Base-by-base conservation (phyloP, 35 echinoderm and acorn worm species). In the Apostichopus japonicus region DNA sequence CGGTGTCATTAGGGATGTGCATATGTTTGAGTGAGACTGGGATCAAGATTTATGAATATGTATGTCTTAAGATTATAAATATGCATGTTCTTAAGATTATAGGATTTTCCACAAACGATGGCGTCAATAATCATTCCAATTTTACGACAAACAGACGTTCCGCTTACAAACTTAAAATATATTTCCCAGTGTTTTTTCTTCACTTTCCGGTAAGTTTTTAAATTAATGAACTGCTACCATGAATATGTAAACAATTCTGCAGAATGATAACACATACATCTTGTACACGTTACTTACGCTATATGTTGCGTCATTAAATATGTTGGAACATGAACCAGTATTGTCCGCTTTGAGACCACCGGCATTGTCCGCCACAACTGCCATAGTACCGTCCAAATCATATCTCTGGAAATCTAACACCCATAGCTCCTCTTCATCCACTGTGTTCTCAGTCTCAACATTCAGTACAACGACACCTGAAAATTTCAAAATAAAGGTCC, bases 241-340 rank as follows among this genome's bases (percentile, higher is more conserved):
- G 33, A 72, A 72, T 15, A 72, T 72, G n/a, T 72, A 13, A 13
- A 72, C 67, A 13, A 72, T 13, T 72, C 67, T 72, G 13, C 67
- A 5, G 67, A 72, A 72, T 15, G 67, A 44, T 44, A 44, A 44
- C 33, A 44, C 33, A 4, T 44, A 44, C 4, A 44, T 44, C 33
- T 44, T 1, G 33, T 44, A 44, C 33, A 44, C 33, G 27, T 53
- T n/a, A 87, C 94, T 95, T 80, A 95, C 94, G 24, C 67, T 72
- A 65, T 77, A 95, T 15, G 63, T 17, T 33, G 79, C 90, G 44
- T 79, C 77, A 51, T 19, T 53, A 58, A 95, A 95, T 21, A 95
- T 90, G 76, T 79, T 95, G 6, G 94, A 95, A 54, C 94, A 95
- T 17, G 81, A 84, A 33, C 94, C 94, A 15, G 94, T 95, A 16